These are phyloP conservation scores for Pachycephala philippinensis DNA, from an alignment of 2,113 vertebrate genomes.

Conservation along the genomic window DNA sequence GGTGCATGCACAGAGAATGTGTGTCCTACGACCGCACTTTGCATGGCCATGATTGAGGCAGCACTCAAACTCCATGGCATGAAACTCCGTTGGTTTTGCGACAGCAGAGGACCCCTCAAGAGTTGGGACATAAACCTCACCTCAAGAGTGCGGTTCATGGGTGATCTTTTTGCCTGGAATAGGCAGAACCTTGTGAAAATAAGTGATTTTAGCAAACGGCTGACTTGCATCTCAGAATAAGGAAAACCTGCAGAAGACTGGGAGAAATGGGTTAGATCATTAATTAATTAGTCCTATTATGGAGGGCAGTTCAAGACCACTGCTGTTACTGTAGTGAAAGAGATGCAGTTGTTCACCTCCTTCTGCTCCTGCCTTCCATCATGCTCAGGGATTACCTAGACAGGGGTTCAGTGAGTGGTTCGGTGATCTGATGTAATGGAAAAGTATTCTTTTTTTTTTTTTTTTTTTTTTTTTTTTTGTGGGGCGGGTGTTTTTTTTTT, in stretches of 20 bases:
- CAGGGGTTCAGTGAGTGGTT: neutral
- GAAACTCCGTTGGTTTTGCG: neutral
- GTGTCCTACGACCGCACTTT: neutral
- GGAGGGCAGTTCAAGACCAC: neutral
- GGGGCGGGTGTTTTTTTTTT: too few species aligned
- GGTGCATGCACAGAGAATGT: neutral
- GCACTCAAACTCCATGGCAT: fast-evolving
- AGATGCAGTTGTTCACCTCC: neutral
- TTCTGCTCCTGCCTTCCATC: neutral
- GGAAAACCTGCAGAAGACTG: neutral
- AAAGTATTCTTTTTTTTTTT: neutral
- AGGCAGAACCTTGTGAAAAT: neutral
- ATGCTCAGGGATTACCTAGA: neutral
- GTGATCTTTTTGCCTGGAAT: neutral
- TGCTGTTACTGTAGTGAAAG: neutral
- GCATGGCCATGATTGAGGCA: neutral
- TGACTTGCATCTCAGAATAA: neutral
- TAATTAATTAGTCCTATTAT: neutral
- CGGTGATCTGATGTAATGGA: neutral
- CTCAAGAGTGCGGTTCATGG: neutral
- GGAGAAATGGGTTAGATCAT: neutral
- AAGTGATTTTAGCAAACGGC: neutral
- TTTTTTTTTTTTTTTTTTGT: neutral
- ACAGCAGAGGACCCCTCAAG: neutral
- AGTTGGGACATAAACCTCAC: neutral